phyloP scores from a whole-genome alignment of 2,888 invertebrate species.

The Dicyrtomina minuta region DNA sequence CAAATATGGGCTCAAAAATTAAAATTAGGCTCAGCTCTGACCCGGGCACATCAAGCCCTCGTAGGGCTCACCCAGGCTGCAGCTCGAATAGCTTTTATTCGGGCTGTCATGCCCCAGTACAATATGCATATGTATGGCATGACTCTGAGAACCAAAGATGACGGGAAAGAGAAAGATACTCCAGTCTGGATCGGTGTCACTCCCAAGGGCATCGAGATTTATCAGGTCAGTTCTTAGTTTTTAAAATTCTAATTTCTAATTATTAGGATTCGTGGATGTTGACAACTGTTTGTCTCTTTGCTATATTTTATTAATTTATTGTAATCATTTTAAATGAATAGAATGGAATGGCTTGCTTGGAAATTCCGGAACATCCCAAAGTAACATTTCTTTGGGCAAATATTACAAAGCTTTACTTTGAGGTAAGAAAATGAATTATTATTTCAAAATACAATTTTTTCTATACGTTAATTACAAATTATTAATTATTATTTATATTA shows the following conservation, averaged over 20 bases:
- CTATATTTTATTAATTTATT: neutral
- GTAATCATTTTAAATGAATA: conserved; percentile 14
- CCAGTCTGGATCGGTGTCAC: conserved; percentile 84
- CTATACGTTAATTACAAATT: too few species aligned
- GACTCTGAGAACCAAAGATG: conserved; percentile 60
- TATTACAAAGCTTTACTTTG: conserved; percentile 92
- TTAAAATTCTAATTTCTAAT: too few species aligned
- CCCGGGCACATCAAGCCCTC: conserved; percentile 49
- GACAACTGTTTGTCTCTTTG: neutral
- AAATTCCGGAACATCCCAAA: conserved; percentile 57
- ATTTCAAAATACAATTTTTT: neutral
- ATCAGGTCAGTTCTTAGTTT: conserved; percentile 61
- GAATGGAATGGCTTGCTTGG: conserved; percentile 49
- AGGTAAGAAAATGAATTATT: conserved; percentile 61
- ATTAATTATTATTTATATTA: too few species aligned
- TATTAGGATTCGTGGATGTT: neutral
- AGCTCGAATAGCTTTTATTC: conserved; percentile 51
- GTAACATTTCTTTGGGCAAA: conserved; percentile 92
- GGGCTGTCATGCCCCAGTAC: conserved; percentile 52
- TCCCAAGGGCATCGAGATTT: conserved; percentile 86
- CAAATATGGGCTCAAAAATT: conserved; percentile 47
- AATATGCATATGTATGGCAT: conserved; percentile 52
- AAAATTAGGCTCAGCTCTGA: conserved; percentile 40
- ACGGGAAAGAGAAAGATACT: conserved; percentile 62
- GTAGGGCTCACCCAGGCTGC: conserved; percentile 47